Conservation (phyloP, 2,888 invertebrate species). For the Thecocarcelia acutangulata region DNA sequence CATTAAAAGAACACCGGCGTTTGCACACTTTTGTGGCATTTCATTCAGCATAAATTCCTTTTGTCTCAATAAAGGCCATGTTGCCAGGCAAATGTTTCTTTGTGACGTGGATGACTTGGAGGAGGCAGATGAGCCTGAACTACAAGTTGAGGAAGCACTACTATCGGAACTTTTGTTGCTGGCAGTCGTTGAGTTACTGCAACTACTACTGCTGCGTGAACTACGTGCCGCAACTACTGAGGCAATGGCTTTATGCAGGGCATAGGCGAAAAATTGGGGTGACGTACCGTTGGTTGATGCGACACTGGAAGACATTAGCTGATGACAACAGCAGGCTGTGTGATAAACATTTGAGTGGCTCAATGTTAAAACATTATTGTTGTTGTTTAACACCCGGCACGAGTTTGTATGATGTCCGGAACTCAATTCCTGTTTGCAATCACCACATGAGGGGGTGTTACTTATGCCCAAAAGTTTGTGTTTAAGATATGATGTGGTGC, state of each 20-base stretch:
- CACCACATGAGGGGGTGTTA: conserved; percentile 82
- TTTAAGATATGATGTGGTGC: conserved; percentile 56
- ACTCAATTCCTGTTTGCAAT: conserved; percentile 85
- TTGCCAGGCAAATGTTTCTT: conserved; percentile 45
- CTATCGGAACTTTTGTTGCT: conserved; percentile 81
- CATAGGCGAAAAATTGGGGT: conserved; percentile 72
- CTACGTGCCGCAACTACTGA: conserved; percentile 74
- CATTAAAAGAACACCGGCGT: conserved; percentile 82
- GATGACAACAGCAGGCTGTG: conserved; percentile 73
- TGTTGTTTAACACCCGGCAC: conserved; percentile 87
- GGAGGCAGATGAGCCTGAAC: conserved; percentile 74
- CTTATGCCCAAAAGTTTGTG: conserved; percentile 62
- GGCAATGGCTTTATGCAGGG: conserved; percentile 73
- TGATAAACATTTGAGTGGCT: conserved; percentile 62
- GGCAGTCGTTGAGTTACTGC: conserved; percentile 81
- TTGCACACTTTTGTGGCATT: conserved; percentile 63
- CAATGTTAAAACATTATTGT: conserved; percentile 79
- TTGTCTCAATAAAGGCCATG: conserved; percentile 40
- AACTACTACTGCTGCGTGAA: conserved; percentile 80
- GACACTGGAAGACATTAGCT: conserved; percentile 74
- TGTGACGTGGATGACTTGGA: conserved; percentile 57
- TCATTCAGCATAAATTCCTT: conserved; percentile 56
- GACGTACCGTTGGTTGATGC: conserved; percentile 67
- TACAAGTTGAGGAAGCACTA: conserved; percentile 74
- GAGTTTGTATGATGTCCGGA: conserved; percentile 86